These are phyloP conservation scores for Pegoplata infirma DNA, from an alignment of 2,888 invertebrate genomes.

Conservation along the genomic window DNA sequence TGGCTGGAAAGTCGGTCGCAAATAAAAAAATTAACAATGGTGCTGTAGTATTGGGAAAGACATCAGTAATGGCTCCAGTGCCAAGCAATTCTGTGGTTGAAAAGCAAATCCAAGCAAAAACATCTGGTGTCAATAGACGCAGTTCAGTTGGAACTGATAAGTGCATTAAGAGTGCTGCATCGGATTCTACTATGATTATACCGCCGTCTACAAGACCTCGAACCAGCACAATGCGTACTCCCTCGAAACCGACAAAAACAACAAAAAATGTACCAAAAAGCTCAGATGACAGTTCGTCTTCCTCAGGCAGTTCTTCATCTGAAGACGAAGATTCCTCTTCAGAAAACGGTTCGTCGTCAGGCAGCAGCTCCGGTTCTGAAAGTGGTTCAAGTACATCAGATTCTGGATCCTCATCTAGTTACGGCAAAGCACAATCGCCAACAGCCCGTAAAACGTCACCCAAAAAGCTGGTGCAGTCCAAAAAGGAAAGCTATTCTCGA, in stretches of 20 bases:
- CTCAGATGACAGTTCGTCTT: constrained; percentile 68
- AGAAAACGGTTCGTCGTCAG: constrained; percentile 68
- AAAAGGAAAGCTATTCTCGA: constrained; percentile 72
- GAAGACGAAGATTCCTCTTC: constrained; percentile 72
- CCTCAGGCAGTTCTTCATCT: constrained; percentile 73
- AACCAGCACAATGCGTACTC: constrained; percentile 63
- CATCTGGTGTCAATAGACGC: constrained; percentile 56
- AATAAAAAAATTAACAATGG: constrained; percentile 77
- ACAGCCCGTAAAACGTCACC: constrained; percentile 65
- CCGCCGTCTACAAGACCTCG: constrained; percentile 55
- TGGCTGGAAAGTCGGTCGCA: constrained; percentile 61
- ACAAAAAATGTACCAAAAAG: constrained; percentile 27
- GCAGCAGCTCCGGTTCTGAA: constrained; percentile 64
- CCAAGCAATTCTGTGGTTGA: constrained; percentile 8
- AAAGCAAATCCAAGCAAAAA: constrained; percentile 45
- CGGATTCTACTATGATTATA: constrained; percentile 54
- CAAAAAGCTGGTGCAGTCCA: constrained; percentile 64
- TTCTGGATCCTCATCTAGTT: constrained; percentile 66
- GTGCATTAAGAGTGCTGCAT: constrained; percentile 35
- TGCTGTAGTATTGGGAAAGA: constrained; percentile 67
- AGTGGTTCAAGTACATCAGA: constrained; percentile 66
- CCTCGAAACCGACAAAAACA: constrained; percentile 45
- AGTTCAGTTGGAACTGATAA: constrained; percentile 50
- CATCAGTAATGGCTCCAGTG: constrained; percentile 31
- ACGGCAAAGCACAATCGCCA: constrained; percentile 63